A percentile compares a stretch with the other conserved stretches of the same genome.
Conservation (phyloP, 2,113 vertebrate species). For the Mionectes macconnelli region DNA sequence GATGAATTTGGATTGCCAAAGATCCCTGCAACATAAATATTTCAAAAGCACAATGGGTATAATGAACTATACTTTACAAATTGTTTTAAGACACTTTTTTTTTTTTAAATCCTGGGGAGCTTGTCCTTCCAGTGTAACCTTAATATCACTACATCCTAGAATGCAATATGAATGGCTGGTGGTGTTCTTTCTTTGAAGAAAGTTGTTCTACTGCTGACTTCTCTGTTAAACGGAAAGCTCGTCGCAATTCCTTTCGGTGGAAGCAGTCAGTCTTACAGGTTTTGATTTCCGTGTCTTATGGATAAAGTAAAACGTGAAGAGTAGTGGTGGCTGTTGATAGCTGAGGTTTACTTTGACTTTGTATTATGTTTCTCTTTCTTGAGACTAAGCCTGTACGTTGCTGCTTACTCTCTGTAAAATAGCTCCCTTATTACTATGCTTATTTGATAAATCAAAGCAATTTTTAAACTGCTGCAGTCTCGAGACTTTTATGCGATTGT, state of each 20-base stretch:
- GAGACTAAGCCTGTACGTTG: neutral
- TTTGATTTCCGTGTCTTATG: slow-evolving; percentile 20
- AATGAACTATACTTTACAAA: slow-evolving; percentile 21
- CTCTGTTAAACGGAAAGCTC: slow-evolving; percentile 11
- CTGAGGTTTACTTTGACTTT: slow-evolving; percentile 46
- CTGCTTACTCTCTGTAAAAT: slow-evolving; percentile 46
- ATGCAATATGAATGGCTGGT: slow-evolving; percentile 2
- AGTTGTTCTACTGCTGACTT: slow-evolving; percentile 47
- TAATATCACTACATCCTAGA: slow-evolving; percentile 63
- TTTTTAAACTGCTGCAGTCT: slow-evolving; percentile 39
- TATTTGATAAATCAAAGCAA: slow-evolving; percentile 28
- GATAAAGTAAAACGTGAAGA: slow-evolving; percentile 34
- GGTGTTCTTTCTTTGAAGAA: slow-evolving; percentile 59
- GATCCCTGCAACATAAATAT: slow-evolving; percentile 90
- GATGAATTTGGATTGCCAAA: slow-evolving; percentile 97
- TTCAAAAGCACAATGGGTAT: slow-evolving; percentile 8
- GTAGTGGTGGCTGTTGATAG: slow-evolving; percentile 51
- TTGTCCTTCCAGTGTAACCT: slow-evolving; percentile 51
- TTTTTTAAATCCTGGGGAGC: slow-evolving; percentile 42
- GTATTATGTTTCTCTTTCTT: slow-evolving; percentile 32
- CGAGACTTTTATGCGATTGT: neutral
- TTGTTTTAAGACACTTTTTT: slow-evolving; percentile 29
- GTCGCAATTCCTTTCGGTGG: neutral
- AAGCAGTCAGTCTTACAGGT: slow-evolving; percentile 37
- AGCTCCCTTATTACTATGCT: slow-evolving; percentile 11